phyloP scores from a whole-genome alignment of 2,888 invertebrate species.

The Drosophila nigricruria region DNA sequence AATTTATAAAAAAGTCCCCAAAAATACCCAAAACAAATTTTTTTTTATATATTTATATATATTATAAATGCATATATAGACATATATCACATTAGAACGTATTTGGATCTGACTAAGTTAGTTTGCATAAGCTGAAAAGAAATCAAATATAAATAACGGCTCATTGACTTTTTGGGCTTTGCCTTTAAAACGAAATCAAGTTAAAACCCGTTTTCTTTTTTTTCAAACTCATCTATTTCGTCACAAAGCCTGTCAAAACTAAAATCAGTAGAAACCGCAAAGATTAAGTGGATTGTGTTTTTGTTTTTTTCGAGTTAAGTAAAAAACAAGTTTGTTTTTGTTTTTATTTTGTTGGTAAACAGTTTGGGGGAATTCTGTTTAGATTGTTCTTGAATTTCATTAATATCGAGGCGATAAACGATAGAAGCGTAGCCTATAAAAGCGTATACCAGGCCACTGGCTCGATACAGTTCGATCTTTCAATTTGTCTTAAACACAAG shows the following conservation, averaged over 20 bases:
- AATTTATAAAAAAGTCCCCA: constrained; percentile 29
- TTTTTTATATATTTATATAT: not conserved
- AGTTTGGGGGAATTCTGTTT: constrained; percentile 54
- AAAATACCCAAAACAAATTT: not conserved
- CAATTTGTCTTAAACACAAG: constrained; percentile 34
- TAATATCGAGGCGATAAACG: constrained; percentile 64
- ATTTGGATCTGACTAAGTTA: constrained; percentile 5
- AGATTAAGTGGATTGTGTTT: constrained; percentile 32
- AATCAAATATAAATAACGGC: constrained; percentile 23
- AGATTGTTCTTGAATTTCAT: constrained; percentile 74
- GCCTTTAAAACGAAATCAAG: not conserved
- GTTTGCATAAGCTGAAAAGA: constrained; percentile 40
- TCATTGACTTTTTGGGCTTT: constrained; percentile 29
- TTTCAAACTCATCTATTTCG: constrained; percentile 27
- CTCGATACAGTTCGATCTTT: constrained; percentile 51
- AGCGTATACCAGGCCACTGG: constrained; percentile 20
- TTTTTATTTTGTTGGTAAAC: constrained; percentile 39
- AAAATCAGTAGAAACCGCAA: constrained; percentile 19
- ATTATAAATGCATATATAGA: not conserved
- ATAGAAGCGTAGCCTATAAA: constrained; percentile 50
- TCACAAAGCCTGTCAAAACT: constrained; percentile 21
- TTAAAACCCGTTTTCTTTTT: constrained; percentile 40
- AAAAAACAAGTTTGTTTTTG: constrained; percentile 41
- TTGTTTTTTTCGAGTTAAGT: constrained; percentile 25
- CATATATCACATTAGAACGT: constrained; percentile 6